Evolutionary conservation across 2,113 vertebrate genomes (phyloP).

Genomic region (Barbus barbus): DNA sequence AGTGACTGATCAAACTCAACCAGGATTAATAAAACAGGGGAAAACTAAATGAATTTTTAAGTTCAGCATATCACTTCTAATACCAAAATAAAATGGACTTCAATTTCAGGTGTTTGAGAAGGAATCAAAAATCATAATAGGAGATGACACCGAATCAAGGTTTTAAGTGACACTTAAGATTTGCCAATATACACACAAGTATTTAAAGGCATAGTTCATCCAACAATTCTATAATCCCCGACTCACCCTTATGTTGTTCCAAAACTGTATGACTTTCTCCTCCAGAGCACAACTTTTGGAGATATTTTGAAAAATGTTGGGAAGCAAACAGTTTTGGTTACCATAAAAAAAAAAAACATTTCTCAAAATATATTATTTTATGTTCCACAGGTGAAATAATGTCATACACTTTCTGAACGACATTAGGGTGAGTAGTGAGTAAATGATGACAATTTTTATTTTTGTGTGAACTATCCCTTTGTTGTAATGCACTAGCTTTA

Average conservation of each 20-base stretch:
- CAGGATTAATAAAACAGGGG: not conserved
- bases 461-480: not conserved
- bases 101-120: slow-evolving; percentile 19
- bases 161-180: slow-evolving; percentile 7
- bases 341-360: no score
- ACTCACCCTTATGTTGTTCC: not conserved
- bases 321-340: not conserved
- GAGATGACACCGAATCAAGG: slow-evolving; percentile 17
- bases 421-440: not conserved
- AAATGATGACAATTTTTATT: not conserved
- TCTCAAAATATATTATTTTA: not conserved
- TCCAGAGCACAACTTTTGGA: not conserved
- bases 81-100: slow-evolving; percentile 13
- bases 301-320: not conserved
- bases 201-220: not conserved
- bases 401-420: not conserved
- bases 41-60: not conserved
- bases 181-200: not conserved
- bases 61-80: slow-evolving; percentile 4
- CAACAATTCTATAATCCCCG: not conserved
- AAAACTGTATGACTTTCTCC: not conserved
- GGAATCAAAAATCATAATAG: slow-evolving; percentile 12
- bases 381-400: not conserved
- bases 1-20: not conserved
- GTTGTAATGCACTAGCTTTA: not conserved